These are phyloP conservation scores for Himalopsyche japonica DNA, from an alignment of 2,888 invertebrate genomes.

Conservation along the genomic window DNA sequence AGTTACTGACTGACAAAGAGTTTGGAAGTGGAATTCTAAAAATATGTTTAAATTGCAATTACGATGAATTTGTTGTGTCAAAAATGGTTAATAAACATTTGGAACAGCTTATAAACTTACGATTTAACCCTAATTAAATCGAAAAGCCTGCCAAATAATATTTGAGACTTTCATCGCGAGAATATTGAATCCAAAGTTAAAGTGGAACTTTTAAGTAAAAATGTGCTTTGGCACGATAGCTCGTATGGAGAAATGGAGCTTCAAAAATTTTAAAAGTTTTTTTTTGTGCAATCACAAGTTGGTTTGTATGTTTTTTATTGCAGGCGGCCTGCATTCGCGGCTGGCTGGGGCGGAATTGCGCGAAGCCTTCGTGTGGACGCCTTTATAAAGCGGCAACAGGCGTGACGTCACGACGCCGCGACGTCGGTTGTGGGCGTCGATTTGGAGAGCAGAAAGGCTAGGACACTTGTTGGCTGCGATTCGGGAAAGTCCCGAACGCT, in stretches of 20 bases:
- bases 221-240: not conserved
- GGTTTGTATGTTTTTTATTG: not conserved
- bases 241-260: no score
- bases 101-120: no score
- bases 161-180: not conserved
- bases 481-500: not conserved
- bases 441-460: not conserved
- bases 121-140: not conserved
- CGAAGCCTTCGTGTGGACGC: conserved; percentile 2
- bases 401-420: conserved; percentile 30
- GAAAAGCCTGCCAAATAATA: not conserved
- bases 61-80: no score
- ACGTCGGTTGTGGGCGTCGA: not conserved
- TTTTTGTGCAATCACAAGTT: not conserved
- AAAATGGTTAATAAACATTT: no score
- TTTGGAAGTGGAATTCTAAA: no score
- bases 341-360: not conserved
- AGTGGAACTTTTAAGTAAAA: not conserved
- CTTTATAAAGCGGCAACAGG: conserved; percentile 29
- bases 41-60: no score
- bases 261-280: not conserved
- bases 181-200: no score
- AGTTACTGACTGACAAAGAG: no score
- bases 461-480: conserved; percentile 12
- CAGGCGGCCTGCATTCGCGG: conserved; percentile 1